Percentiles rank a stretch among this genome's conserved stretches.
Conservation (phyloP, 2,113 vertebrate species). For the Sisor rabdophorus region DNA sequence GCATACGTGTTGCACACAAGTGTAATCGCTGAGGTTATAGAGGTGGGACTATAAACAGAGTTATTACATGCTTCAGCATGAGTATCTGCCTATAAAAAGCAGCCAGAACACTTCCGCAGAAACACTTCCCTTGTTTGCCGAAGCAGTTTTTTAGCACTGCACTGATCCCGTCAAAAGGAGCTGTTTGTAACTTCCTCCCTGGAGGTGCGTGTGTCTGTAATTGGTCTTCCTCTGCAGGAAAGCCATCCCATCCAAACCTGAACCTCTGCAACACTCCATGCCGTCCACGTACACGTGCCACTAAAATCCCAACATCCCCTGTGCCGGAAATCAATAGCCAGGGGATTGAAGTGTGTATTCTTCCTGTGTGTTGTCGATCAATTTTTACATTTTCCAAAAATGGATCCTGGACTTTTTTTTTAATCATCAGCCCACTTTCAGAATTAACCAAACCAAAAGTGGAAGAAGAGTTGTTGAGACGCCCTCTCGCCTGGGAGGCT, state of each 20-base stretch:
- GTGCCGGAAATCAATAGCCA: constrained; percentile 3
- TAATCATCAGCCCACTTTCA: not conserved
- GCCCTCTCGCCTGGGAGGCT: constrained; percentile 24
- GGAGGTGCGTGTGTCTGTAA: constrained; percentile 41
- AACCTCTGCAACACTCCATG: constrained; percentile 18
- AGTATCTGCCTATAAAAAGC: constrained; percentile 1
- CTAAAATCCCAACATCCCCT: constrained; percentile 25
- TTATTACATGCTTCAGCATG: constrained; percentile 16
- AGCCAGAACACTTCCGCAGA: constrained; percentile 1
- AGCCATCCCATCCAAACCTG: constrained; percentile 33
- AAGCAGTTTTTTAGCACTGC: constrained; percentile 29
- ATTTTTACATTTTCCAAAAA: not conserved
- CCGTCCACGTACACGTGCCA: constrained; percentile 25
- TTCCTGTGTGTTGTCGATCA: not conserved
- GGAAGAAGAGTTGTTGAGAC: constrained; percentile 3
- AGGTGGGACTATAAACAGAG: not conserved
- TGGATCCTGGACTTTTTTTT: not conserved
- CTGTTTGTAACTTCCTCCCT: constrained; percentile 40
- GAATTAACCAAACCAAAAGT: constrained; percentile 3
- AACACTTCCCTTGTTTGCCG: constrained; percentile 34
- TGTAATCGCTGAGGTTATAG: constrained; percentile 3
- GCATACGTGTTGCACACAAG: not conserved
- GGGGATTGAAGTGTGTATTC: constrained; percentile 12
- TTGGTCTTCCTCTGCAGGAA: constrained; percentile 43
- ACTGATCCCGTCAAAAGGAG: constrained; percentile 36